A percentile compares a stretch with the other conserved stretches of the same genome.
These are phyloP conservation scores for Meloidogyne exigua DNA, from an alignment of 1,140 invertebrate species.

Conservation along the genomic window DNA sequence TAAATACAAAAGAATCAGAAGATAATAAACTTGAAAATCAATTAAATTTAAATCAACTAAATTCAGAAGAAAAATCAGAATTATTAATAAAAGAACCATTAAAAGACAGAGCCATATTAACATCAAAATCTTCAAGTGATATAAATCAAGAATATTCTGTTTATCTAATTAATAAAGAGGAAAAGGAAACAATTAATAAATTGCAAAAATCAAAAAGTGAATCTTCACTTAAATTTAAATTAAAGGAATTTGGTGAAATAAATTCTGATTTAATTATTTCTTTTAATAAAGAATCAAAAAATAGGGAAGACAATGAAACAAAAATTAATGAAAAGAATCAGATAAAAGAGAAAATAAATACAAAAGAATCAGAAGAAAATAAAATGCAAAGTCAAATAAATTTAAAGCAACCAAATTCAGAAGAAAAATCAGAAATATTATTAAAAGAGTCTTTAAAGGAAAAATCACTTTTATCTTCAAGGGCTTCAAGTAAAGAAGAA, in stretches of 20 bases:
- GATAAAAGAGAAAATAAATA: neutral
- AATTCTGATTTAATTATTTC: neutral
- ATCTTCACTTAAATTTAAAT: neutral
- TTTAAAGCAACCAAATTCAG: neutral
- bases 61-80: neutral
- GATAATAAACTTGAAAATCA: neutral
- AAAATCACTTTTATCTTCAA: neutral
- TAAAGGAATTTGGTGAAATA: neutral
- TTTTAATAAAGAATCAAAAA: neutral
- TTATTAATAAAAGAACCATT: neutral
- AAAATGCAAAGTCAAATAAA: neutral
- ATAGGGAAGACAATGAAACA: neutral
- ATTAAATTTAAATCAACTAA: neutral
- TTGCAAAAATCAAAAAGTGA: neutral
- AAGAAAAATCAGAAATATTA: neutral
- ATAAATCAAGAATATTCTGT: no score
- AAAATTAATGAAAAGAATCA: conserved; percentile 6
- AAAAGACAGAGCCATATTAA: neutral
- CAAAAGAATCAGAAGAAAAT: neutral
- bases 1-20: neutral
- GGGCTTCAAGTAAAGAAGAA: neutral
- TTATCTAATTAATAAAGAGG: neutral
- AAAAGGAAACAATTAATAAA: neutral
- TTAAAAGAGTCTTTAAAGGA: neutral
- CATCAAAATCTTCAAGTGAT: neutral